Conservation (phyloP, 2,797 vertebrate species). For the Erethizon dorsatum region DNA sequence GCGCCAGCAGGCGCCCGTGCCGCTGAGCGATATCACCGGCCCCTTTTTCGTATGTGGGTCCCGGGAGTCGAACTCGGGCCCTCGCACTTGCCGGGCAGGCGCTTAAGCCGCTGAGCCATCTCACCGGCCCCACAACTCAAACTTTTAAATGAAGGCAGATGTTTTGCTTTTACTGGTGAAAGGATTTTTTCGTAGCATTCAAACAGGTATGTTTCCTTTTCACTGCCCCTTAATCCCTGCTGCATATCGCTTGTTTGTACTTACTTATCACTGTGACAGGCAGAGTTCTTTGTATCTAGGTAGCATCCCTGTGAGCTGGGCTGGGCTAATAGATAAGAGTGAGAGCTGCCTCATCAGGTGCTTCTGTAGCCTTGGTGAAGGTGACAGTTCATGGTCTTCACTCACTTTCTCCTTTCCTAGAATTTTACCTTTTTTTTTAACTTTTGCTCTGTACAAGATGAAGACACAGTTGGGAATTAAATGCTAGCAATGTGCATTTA, state of each 20-base stretch:
- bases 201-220: conserved; percentile 74
- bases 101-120: no score
- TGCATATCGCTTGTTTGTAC: conserved; percentile 59
- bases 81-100: no score
- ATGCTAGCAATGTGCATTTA: conserved; percentile 31
- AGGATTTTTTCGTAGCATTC: conserved; percentile 74
- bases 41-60: no score
- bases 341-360: not conserved
- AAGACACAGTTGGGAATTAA: conserved; percentile 31
- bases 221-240: conserved; percentile 42
- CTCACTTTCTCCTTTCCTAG: conserved; percentile 14
- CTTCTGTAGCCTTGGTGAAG: not conserved
- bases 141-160: conserved; percentile 87
- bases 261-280: not conserved
- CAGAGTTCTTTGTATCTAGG: not conserved
- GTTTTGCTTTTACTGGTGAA: conserved; percentile 84
- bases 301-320: not conserved
- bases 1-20: no score
- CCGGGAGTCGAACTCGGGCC: no score
- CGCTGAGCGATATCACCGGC: no score
- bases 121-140: conserved; percentile 71
- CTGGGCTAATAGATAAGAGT: not conserved
- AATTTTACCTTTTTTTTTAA: conserved; percentile 17
- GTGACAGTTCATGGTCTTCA: not conserved
- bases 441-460: not conserved